These are phyloP conservation scores for Manis javanica DNA, from an alignment of 2,797 vertebrate species.

Conservation along the genomic window DNA sequence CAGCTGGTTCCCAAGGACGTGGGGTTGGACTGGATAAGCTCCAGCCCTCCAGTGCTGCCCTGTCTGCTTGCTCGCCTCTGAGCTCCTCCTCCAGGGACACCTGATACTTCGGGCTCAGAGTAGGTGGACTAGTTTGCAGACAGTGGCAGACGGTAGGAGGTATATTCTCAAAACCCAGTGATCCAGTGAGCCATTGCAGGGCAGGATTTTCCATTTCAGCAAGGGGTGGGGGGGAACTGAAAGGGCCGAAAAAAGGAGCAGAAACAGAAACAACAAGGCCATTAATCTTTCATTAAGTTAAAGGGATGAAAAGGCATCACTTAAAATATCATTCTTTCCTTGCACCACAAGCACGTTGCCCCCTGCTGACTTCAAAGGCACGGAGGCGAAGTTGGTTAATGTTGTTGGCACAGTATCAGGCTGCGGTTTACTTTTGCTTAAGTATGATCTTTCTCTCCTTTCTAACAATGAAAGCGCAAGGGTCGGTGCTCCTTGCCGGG, in stretches of 20 bases:
- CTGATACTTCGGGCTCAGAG: not conserved
- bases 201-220: constrained; percentile 88
- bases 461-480: constrained; percentile 82
- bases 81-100: not conserved
- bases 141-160: constrained; percentile 77
- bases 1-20: not conserved
- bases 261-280: constrained; percentile 98
- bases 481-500: constrained; percentile 67
- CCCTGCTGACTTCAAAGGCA: constrained; percentile 99
- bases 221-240: constrained; percentile 89
- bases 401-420: constrained; percentile 95
- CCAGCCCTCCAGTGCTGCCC: not conserved
- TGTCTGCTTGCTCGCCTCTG: not conserved
- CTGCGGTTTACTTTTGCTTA: constrained; percentile 93
- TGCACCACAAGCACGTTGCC: constrained; percentile 93
- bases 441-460: constrained; percentile 83
- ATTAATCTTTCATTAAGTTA: constrained; percentile 99
- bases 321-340: constrained; percentile 97
- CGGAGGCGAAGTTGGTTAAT: constrained; percentile 92
- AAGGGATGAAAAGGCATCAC: constrained; percentile 99
- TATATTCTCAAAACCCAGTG: constrained; percentile 79
- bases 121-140: constrained; percentile 73
- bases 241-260: constrained; percentile 91
- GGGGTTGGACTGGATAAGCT: not conserved
- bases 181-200: constrained; percentile 90